phyloP scores from a whole-genome alignment of 2,113 vertebrate genomes.

The Antechinus stuartii region DNA sequence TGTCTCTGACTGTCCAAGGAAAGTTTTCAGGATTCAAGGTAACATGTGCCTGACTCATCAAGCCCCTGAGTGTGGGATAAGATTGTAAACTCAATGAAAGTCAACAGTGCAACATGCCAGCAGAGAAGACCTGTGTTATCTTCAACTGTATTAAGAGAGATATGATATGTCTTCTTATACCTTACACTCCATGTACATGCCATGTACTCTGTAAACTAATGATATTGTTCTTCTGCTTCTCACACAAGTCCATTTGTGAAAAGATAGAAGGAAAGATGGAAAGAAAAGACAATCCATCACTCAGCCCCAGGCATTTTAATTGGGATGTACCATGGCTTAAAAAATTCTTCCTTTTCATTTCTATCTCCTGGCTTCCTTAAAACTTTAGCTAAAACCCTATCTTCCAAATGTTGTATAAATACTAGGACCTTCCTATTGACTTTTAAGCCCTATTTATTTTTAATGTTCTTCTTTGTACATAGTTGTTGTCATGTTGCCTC shows the following conservation, averaged over 20 bases:
- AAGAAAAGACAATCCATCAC: background rate
- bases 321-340: background rate
- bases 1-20: background rate
- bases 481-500: background rate
- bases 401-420: background rate
- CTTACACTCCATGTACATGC: background rate
- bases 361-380: background rate
- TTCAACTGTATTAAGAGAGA: background rate
- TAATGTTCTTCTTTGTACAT: background rate
- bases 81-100: background rate
- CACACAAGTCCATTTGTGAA: background rate
- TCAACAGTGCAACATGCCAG: background rate
- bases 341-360: background rate
- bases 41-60: background rate
- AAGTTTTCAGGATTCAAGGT: background rate
- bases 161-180: background rate
- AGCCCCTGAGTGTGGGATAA: background rate
- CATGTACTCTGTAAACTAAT: background rate
- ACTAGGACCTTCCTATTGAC: background rate
- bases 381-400: background rate
- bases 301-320: background rate
- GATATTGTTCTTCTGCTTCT: background rate
- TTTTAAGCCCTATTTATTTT: background rate
- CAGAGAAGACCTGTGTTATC: background rate
- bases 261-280: too few relatives aligned